A percentile compares a stretch with the other conserved stretches of the same genome.
phyloP scores from a whole-genome alignment of 2,888 invertebrate genomes.

The Hirtodrosophila duncani region DNA sequence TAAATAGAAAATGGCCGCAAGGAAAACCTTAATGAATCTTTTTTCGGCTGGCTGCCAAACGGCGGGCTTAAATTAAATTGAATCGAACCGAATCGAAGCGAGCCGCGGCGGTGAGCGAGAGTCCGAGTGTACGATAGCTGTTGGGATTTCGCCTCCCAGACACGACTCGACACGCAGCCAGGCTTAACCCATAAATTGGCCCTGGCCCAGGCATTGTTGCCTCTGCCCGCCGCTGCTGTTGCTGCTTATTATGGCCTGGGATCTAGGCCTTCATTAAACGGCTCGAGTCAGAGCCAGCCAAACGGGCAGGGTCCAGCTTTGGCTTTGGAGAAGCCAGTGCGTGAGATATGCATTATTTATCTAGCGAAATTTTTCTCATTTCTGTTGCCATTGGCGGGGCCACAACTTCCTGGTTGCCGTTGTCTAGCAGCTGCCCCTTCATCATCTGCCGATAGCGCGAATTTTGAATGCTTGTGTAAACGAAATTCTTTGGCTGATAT shows the following conservation, averaged over 20 bases:
- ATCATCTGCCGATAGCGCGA: slow-evolving; percentile 9
- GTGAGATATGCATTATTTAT: slow-evolving; percentile 78
- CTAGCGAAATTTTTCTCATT: slow-evolving; percentile 62
- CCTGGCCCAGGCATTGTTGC: slow-evolving; percentile 33
- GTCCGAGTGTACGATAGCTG: too few relatives aligned
- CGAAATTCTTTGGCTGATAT: too few relatives aligned
- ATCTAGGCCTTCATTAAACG: slow-evolving; percentile 65
- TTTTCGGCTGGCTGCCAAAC: slow-evolving; percentile 29
- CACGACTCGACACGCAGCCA: slow-evolving; percentile 28
- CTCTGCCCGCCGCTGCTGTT: slow-evolving; percentile 27
- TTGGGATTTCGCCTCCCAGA: too few relatives aligned
- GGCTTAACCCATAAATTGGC: slow-evolving; percentile 53
- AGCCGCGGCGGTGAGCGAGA: too few relatives aligned
- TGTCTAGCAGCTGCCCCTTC: slow-evolving; percentile 4
- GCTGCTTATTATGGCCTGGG: slow-evolving; percentile 58
- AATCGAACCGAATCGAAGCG: slow-evolving; percentile 63
- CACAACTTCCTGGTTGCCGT: slow-evolving; percentile 56
- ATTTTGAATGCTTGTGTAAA: background rate
- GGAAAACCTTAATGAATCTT: slow-evolving; percentile 61
- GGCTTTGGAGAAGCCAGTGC: slow-evolving; percentile 58
- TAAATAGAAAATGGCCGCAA: slow-evolving; percentile 53
- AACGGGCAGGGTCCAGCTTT: slow-evolving; percentile 26
- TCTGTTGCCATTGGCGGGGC: slow-evolving; percentile 19
- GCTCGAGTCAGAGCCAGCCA: slow-evolving; percentile 18
- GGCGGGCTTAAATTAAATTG: slow-evolving; percentile 56